Conservation (phyloP, 2,113 vertebrate genomes). For the Notothenia coriiceps region DNA sequence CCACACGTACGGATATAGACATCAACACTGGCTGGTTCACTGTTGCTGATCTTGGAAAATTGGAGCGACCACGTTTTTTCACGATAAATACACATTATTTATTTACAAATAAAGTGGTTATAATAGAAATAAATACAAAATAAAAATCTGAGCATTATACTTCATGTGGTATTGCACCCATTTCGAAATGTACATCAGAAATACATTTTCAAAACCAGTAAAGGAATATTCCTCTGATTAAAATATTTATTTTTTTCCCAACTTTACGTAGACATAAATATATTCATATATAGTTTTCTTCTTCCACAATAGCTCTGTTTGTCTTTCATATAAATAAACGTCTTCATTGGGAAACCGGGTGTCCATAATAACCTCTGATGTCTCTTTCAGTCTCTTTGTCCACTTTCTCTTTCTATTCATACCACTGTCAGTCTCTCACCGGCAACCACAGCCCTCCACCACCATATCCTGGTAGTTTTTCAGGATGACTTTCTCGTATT, state of each 20-base stretch:
- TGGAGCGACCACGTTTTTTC: conserved; percentile 91
- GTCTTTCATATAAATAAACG: conserved; percentile 96
- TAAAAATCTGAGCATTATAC: conserved; percentile 99
- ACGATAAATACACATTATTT: conserved; percentile 99
- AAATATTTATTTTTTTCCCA: conserved; percentile 99
- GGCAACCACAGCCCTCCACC: conserved; percentile 98
- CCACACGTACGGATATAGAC: conserved; percentile 2
- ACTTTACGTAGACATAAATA: conserved; percentile 99
- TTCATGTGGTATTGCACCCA: conserved; percentile 99
- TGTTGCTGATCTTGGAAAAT: conserved; percentile 78
- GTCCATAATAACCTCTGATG: conserved; percentile 85
- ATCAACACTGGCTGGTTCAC: conserved; percentile 6
- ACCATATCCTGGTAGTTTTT: conserved; percentile 99
- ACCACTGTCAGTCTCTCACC: conserved; percentile 79
- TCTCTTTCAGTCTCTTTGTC: conserved; percentile 60
- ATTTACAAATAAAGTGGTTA: conserved; percentile 99
- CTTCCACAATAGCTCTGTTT: conserved; percentile 91
- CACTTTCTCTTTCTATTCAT: conserved; percentile 15
- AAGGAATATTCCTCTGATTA: conserved; percentile 99
- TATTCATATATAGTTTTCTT: conserved; percentile 88
- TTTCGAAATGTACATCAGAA: conserved; percentile 99
- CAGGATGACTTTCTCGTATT: conserved; percentile 98
- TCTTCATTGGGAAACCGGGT: conserved; percentile 98
- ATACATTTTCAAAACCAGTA: conserved; percentile 97
- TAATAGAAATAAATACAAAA: conserved; percentile 99